A percentile compares a stretch with the other conserved stretches of the same genome.
Evolutionary conservation across 2,113 vertebrate genomes (phyloP).

Genomic region (Psophia crepitans): DNA sequence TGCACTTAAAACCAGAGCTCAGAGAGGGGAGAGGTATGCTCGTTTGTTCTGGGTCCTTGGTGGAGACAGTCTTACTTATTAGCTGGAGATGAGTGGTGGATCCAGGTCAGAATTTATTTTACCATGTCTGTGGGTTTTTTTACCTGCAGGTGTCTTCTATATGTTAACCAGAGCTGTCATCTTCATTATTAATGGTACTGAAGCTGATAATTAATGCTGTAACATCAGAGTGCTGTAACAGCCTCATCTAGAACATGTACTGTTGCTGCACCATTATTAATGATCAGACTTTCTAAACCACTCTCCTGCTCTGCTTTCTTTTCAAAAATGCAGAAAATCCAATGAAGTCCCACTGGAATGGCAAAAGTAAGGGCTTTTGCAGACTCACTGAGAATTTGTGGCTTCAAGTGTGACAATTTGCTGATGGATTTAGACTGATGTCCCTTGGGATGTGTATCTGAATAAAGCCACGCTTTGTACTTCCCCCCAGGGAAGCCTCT

Average conservation of each 20-base stretch:
- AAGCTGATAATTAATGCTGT: background rate
- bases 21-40: background rate
- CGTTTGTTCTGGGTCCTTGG: background rate
- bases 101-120: background rate
- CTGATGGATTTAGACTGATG: conserved; percentile 11
- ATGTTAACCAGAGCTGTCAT: background rate
- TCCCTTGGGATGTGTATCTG: background rate
- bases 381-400: background rate
- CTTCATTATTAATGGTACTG: background rate
- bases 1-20: background rate
- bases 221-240: background rate
- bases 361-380: background rate
- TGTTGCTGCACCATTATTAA: background rate
- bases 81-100: background rate
- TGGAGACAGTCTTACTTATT: background rate
- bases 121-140: fast-evolving
- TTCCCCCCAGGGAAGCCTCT: background rate
- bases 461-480: background rate
- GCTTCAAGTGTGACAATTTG: background rate
- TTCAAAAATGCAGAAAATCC: background rate
- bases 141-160: background rate
- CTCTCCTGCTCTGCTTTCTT: background rate
- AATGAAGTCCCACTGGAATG: background rate
- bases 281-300: background rate
- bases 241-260: background rate